phyloP scores from a whole-genome alignment of 2,888 invertebrate species.

The Leucophora obtusa region DNA sequence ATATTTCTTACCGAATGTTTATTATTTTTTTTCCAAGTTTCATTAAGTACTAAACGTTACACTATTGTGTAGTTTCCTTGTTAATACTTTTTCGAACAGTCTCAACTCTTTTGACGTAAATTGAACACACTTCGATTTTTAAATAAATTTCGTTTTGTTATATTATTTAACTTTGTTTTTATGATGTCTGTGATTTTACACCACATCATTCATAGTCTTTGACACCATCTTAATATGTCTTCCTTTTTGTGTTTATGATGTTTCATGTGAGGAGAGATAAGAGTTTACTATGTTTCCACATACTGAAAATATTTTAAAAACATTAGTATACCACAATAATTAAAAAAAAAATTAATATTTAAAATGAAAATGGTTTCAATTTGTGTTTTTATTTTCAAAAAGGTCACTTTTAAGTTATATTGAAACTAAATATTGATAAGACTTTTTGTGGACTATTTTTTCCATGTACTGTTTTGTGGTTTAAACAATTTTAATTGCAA shows the following conservation, averaged over 20 bases:
- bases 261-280: slow-evolving; percentile 41
- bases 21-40: no score
- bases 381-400: slow-evolving; percentile 16
- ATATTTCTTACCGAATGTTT: no score
- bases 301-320: background rate
- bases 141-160: slow-evolving; percentile 20
- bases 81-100: slow-evolving; percentile 20
- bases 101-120: slow-evolving; percentile 53
- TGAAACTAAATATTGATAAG: slow-evolving; percentile 52
- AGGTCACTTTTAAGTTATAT: slow-evolving; percentile 50
- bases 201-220: slow-evolving; percentile 53
- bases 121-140: slow-evolving; percentile 43
- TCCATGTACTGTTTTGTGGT: slow-evolving; percentile 47
- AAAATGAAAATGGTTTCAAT: background rate
- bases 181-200: slow-evolving; percentile 55
- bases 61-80: no score
- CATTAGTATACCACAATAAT: background rate
- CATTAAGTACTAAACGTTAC: no score
- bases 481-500: background rate
- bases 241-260: slow-evolving; percentile 37
- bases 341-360: background rate
- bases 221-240: slow-evolving; percentile 55
- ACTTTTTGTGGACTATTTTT: slow-evolving; percentile 28
- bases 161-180: slow-evolving; percentile 7
- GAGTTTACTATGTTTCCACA: slow-evolving; percentile 11